phyloP scores from a whole-genome alignment of 2,797 vertebrate genomes.

The Diceros bicornis region DNA sequence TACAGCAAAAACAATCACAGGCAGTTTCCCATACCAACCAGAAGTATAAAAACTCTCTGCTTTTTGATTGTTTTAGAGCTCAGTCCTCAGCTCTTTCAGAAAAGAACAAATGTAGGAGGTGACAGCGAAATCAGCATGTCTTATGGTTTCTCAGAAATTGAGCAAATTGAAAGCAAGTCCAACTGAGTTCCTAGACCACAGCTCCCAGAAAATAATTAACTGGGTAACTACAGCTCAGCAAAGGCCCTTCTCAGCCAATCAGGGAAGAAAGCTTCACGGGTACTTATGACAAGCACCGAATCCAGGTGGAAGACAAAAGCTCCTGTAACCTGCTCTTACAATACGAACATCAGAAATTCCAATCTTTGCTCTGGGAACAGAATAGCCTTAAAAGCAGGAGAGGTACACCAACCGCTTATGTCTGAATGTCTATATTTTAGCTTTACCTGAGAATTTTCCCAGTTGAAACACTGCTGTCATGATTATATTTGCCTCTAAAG shows the following conservation, averaged over 20 bases:
- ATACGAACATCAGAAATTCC: not conserved
- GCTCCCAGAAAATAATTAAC: conserved; percentile 46
- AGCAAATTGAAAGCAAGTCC: conserved; percentile 50
- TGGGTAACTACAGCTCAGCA: not conserved
- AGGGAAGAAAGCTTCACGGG: not conserved
- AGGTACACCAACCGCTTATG: not conserved
- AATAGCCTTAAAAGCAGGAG: not conserved
- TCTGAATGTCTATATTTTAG: not conserved
- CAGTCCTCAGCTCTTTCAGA: not conserved
- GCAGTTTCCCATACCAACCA: not conserved
- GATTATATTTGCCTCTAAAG: not conserved
- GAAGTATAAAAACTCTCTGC: not conserved
- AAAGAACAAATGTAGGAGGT: not conserved
- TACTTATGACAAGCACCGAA: not conserved
- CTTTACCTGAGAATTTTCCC: not conserved
- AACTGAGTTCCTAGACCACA: conserved; percentile 25
- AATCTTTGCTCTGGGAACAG: not conserved
- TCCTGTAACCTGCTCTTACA: not conserved
- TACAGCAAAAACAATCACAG: not conserved
- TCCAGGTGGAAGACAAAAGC: not conserved
- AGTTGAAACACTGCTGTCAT: not conserved
- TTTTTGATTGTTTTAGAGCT: not conserved
- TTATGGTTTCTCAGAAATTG: not conserved
- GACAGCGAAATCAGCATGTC: conserved; percentile 20
- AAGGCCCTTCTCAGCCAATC: not conserved